Evolutionary conservation across 2,888 invertebrate genomes (phyloP), one percentile per base, ranked within the genome.

Genomic region (Acrobasis repandana): DNA sequence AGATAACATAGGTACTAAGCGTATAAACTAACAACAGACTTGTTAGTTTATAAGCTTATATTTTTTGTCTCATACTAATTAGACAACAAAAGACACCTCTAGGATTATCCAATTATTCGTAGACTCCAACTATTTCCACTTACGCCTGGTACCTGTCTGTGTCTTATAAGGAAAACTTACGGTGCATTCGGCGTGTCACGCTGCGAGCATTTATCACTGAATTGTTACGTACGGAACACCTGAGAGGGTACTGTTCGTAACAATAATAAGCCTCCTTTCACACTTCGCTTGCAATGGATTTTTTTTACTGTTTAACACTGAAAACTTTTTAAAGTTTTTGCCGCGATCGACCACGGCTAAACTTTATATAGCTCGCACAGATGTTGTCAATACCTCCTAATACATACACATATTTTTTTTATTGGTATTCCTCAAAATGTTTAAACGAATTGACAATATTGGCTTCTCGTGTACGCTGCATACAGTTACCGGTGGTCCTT

Each of bases 191-290:
- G 76, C 76, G 67, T 80, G 86, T 90, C 90, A 90, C 82, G 79
- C 66, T 65, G 62, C 61, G 70, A 79, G 73, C 86, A 90, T 90
- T 89, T 88, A 90, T 90, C 90, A 89, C 81, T 73, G 77, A 82
- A 85, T 82, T 82, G 85, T 85, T 80, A 80, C 79, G 78, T 72
- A 79, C 77, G 74, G 73, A 79, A 73, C 82, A 86, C 86, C 86
- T 86, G 85, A 80, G 81, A 82, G 83, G 80, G 82, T 76, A 80
- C 77, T 83, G 82, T 83, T 79, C 77, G 80, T 77, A 80, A 80
- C 81, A 81, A 80, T 79, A 79, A 80, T 80, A 78, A 76, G 77
- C 78, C 71, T 66, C 77, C 70, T 54, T 54, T 54, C 54, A 54
- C 54, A 54, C 16, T 5, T 28, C 28, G 28, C 28, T 8, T 8